Evolutionary conservation across 2,888 invertebrate genomes (phyloP).

Genomic region (Meteorus cinctellus): DNA sequence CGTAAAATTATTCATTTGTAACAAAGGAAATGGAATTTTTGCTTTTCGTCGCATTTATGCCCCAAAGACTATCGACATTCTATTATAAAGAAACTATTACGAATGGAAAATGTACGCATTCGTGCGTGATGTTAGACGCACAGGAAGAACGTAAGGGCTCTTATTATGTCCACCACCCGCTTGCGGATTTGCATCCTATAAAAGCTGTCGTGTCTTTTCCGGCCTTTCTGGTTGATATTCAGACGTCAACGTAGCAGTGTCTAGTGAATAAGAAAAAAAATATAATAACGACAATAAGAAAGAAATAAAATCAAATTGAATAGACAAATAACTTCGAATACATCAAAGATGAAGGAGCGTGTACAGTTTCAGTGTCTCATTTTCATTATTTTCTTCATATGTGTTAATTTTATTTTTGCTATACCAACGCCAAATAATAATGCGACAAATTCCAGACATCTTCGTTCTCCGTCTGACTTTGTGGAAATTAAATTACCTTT

Average conservation of each 20-base stretch:
- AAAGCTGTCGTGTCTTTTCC: conserved; percentile 5
- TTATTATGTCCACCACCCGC: conserved; percentile 46
- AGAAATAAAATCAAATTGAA: neutral
- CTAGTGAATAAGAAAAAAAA: conserved; percentile 9
- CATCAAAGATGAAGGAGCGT: conserved; percentile 14
- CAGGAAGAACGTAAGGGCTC: conserved; percentile 50
- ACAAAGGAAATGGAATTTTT: conserved; percentile 33
- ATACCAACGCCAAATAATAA: conserved; percentile 22
- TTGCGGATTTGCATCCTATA: conserved; percentile 26
- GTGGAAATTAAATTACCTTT: conserved; percentile 64
- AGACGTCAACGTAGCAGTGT: conserved; percentile 16
- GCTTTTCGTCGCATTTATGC: neutral
- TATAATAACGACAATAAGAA: neutral
- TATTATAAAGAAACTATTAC: conserved; percentile 2
- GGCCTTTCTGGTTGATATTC: conserved; percentile 28
- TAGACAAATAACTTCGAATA: neutral
- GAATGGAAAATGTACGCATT: conserved; percentile 30
- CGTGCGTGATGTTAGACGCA: conserved; percentile 39
- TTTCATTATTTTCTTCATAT: conserved; percentile 25
- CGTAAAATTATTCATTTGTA: conserved; percentile 8
- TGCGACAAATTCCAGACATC: conserved; percentile 1
- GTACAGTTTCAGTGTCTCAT: conserved; percentile 20
- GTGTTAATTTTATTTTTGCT: conserved; percentile 34
- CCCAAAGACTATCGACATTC: neutral
- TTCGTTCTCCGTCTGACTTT: conserved; percentile 48